These are phyloP conservation scores for Monomorium pharaonis DNA, from an alignment of 1,140 invertebrate species.

Conservation along the genomic window DNA sequence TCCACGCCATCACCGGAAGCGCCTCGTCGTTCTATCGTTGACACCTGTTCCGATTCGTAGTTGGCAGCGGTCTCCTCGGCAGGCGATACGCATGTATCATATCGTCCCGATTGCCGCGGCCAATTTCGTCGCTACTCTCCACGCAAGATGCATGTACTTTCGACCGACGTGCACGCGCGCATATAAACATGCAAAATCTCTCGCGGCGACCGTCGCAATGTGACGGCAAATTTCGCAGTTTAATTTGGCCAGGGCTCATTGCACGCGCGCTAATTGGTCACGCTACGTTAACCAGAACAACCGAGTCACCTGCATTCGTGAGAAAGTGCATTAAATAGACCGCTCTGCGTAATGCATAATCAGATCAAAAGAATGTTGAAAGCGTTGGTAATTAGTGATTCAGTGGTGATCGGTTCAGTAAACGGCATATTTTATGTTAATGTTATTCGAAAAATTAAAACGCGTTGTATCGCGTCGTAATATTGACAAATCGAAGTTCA, in stretches of 20 bases:
- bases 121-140: conserved; percentile 58
- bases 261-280: conserved; percentile 60
- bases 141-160: background rate
- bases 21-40: conserved; percentile 58
- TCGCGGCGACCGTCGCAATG: conserved; percentile 25
- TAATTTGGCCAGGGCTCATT: conserved; percentile 36
- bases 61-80: conserved; percentile 37
- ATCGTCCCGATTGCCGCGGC: conserved; percentile 21
- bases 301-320: conserved; percentile 60
- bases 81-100: conserved; percentile 26
- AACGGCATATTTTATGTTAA: background rate
- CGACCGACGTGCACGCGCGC: conserved; percentile 8
- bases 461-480: background rate
- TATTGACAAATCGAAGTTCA: no score
- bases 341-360: conserved; percentile 1
- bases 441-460: conserved; percentile 1
- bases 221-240: conserved; percentile 58
- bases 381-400: conserved; percentile 48
- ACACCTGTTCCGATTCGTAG: conserved; percentile 67
- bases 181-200: conserved; percentile 1
- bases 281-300: conserved; percentile 51
- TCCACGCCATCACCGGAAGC: conserved; percentile 51
- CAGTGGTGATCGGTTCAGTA: background rate
- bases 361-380: conserved; percentile 27
- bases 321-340: conserved; percentile 62